phyloP scores from a whole-genome alignment of 2,888 invertebrate species.

The Chouioia cunea region DNA sequence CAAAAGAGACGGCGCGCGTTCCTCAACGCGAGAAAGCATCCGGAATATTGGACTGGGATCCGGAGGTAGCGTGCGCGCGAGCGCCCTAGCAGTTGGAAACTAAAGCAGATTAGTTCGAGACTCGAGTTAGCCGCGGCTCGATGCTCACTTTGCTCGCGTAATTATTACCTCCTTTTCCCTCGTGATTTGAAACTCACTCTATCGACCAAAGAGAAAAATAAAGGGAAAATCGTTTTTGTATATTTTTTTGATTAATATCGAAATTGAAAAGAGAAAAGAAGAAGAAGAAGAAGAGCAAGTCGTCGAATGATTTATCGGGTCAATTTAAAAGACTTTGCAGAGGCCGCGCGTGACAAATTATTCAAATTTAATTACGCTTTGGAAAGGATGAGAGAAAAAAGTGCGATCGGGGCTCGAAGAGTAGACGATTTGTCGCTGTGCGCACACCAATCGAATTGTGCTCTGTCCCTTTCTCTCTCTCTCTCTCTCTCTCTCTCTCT shows the following conservation, averaged over 20 bases:
- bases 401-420: constrained; percentile 36
- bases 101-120: constrained; percentile 54
- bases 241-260: no score
- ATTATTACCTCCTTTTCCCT: constrained; percentile 54
- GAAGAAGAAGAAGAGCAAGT: neutral
- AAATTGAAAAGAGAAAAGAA: neutral
- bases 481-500: constrained; percentile 3
- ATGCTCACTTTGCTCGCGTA: constrained; percentile 57
- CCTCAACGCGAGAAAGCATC: constrained; percentile 17
- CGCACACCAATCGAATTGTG: constrained; percentile 39
- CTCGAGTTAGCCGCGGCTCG: constrained; percentile 51
- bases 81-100: constrained; percentile 38
- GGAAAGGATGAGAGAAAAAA: constrained; percentile 36
- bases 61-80: neutral
- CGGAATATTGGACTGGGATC: constrained; percentile 21
- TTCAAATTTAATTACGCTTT: constrained; percentile 48
- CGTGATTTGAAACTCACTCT: constrained; percentile 8
- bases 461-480: constrained; percentile 41
- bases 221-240: no score
- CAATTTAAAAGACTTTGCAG: neutral
- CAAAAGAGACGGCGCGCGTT: no score
- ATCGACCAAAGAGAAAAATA: neutral
- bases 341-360: constrained; percentile 42
- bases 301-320: constrained; percentile 19
- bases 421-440: constrained; percentile 33